Conservation (phyloP, 2,797 vertebrate species). For the Percopsis omiscomaycus region DNA sequence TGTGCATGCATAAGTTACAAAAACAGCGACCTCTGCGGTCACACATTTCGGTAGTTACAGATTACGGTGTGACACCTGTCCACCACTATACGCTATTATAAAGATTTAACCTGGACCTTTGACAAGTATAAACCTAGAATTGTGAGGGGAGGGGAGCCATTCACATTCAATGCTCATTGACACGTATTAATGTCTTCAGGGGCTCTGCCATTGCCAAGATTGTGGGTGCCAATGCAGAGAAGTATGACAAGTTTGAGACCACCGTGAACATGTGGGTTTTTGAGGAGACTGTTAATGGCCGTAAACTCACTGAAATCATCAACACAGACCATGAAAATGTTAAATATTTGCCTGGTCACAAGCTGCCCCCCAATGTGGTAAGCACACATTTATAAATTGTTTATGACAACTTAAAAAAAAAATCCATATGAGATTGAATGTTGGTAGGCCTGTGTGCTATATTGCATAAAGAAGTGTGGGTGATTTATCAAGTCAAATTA, state of each 20-base stretch:
- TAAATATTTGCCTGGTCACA: slow-evolving; percentile 94
- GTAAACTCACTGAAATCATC: slow-evolving; percentile 93
- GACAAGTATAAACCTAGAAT: too few relatives aligned
- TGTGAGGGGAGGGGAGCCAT: too few relatives aligned
- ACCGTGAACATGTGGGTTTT: slow-evolving; percentile 96
- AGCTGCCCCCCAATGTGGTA: slow-evolving; percentile 94
- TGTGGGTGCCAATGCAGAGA: slow-evolving; percentile 85
- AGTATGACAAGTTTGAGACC: slow-evolving; percentile 81
- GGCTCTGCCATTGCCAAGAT: slow-evolving; percentile 97
- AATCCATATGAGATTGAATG: too few relatives aligned
- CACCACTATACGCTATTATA: too few relatives aligned
- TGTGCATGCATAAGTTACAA: too few relatives aligned
- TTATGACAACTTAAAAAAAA: not conserved
- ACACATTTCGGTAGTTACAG: too few relatives aligned
- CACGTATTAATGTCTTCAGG: slow-evolving; percentile 71
- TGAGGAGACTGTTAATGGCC: slow-evolving; percentile 85
- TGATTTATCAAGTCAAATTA: not conserved
- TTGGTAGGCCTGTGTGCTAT: too few relatives aligned
- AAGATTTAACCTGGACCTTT: too few relatives aligned
- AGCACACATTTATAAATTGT: slow-evolving; percentile 34
- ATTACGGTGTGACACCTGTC: too few relatives aligned
- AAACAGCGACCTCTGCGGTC: too few relatives aligned
- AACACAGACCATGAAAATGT: slow-evolving; percentile 94
- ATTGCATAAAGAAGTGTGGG: too few relatives aligned
- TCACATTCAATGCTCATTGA: not conserved